Conservation (phyloP, 2,797 vertebrate genomes). For the Crocodylus rhombifer region DNA sequence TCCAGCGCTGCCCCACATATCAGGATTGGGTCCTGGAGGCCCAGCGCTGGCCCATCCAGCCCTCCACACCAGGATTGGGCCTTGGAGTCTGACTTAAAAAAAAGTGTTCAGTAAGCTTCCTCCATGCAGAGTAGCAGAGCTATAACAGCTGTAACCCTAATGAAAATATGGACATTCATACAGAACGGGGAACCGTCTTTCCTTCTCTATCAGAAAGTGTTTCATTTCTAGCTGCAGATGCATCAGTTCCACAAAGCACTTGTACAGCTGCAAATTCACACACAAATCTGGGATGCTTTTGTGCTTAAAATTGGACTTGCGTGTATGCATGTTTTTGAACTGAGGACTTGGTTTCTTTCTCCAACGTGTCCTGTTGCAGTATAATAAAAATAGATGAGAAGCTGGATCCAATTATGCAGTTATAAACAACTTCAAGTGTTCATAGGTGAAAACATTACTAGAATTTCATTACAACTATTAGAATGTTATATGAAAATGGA, state of each 20-base stretch:
- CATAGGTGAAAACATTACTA: not conserved
- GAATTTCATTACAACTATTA: not conserved
- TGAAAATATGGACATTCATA: not conserved
- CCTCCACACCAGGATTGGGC: no score
- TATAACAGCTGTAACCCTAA: not conserved
- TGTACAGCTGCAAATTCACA: not conserved
- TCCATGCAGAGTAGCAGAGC: not conserved
- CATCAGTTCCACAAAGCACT: not conserved
- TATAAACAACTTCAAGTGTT: not conserved
- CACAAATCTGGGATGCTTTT: not conserved
- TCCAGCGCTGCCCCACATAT: no score
- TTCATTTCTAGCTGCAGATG: fast-evolving
- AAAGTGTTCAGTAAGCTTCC: not conserved
- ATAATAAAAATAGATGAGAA: not conserved
- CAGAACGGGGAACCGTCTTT: not conserved
- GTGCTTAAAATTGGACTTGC: not conserved
- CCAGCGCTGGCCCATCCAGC: no score
- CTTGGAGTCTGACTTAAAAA: not conserved
- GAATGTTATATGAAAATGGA: not conserved
- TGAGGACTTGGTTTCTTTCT: not conserved
- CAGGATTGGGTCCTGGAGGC: no score
- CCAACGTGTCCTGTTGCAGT: not conserved
- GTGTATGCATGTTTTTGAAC: not conserved
- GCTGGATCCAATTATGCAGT: not conserved
- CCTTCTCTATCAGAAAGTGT: not conserved